Conservation (phyloP, 2,113 vertebrate species). For the Antechinus stuartii region DNA sequence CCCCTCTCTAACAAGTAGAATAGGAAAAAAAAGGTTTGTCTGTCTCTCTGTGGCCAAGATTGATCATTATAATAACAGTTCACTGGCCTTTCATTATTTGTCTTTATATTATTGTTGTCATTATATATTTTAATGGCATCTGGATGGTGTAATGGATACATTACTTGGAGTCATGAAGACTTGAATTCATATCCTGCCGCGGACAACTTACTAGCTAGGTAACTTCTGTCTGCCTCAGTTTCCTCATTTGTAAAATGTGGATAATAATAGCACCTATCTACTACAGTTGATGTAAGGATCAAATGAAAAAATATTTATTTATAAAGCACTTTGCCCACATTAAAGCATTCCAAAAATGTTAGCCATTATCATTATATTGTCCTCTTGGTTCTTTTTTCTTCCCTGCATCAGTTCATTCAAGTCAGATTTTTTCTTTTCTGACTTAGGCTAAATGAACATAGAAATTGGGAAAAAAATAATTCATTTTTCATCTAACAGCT, state of each 20-base stretch:
- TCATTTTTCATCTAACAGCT: neutral
- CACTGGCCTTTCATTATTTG: neutral
- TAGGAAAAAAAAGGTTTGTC: neutral
- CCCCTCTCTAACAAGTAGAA: neutral
- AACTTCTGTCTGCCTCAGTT: neutral
- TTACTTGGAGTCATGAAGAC: neutral
- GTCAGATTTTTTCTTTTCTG: neutral
- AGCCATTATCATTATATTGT: neutral
- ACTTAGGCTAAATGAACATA: neutral
- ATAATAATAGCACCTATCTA: too few relatives aligned
- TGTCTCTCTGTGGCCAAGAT: neutral
- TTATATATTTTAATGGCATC: neutral
- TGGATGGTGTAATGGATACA: neutral
- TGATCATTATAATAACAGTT: neutral
- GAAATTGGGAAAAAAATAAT: neutral
- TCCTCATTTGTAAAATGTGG: neutral
- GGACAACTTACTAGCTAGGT: neutral
- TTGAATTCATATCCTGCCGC: neutral
- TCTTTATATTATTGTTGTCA: neutral
- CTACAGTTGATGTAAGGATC: neutral
- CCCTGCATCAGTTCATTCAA: neutral
- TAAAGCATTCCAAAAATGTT: too few relatives aligned
- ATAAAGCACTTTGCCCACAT: neutral
- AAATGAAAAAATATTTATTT: neutral
- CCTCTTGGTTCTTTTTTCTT: neutral